Conservation (phyloP, 2,113 vertebrate genomes). For the Mobula hypostoma region DNA sequence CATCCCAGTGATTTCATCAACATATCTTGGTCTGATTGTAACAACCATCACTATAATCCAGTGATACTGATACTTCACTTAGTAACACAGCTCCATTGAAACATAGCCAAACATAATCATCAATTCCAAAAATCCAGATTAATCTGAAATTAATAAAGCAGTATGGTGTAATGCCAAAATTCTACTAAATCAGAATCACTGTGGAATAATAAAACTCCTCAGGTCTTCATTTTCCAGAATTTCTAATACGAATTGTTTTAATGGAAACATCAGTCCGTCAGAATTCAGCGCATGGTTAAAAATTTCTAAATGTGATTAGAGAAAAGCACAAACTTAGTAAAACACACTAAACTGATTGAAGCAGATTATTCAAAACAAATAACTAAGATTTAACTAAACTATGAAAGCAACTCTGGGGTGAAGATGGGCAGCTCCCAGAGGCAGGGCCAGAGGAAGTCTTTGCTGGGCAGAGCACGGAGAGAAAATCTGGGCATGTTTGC, state of each 20-base stretch:
- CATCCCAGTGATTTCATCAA: background rate
- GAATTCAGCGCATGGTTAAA: background rate
- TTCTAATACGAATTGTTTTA: background rate
- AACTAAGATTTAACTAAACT: background rate
- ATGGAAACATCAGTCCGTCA: background rate
- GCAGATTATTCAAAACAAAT: background rate
- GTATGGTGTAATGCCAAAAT: background rate
- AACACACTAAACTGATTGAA: background rate
- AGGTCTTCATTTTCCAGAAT: background rate
- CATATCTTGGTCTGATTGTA: background rate
- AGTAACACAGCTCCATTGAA: background rate
- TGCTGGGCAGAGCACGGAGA: background rate
- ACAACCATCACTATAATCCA: background rate
- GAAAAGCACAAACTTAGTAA: background rate
- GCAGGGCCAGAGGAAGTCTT: background rate
- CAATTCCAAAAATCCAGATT: background rate
- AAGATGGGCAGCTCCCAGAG: background rate
- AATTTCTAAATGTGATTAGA: background rate
- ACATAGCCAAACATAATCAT: background rate
- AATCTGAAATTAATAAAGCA: background rate
- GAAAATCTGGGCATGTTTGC: background rate
- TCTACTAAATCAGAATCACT: background rate
- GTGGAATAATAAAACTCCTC: no score
- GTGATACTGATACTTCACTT: background rate
- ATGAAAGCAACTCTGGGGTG: background rate